phyloP scores from a whole-genome alignment of 2,113 vertebrate genomes.

The Pseudopodoces humilis region DNA sequence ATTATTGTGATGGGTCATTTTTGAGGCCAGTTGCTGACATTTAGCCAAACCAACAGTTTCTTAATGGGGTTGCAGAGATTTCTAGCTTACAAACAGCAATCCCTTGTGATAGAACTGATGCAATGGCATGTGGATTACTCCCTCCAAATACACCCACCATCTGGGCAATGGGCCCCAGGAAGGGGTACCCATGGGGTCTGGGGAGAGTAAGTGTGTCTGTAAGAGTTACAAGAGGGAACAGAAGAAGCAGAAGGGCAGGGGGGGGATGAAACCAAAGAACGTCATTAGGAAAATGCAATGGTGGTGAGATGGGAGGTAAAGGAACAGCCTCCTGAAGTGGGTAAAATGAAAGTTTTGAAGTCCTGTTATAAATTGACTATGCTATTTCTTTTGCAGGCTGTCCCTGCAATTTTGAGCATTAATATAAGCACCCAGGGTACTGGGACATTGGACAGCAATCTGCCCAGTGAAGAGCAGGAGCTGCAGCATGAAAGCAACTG shows the following conservation, averaged over 20 bases:
- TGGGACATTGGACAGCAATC: background rate
- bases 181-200: background rate
- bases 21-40: background rate
- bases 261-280: background rate
- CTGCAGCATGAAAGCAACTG: rapidly evolving
- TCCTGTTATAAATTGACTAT: background rate
- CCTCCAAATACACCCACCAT: background rate
- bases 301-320: background rate
- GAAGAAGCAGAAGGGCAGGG: background rate
- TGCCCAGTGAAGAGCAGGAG: background rate
- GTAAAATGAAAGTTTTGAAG: background rate
- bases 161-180: background rate
- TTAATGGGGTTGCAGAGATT: background rate
- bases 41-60: background rate
- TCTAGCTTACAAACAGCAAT: background rate
- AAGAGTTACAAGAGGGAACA: background rate
- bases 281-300: background rate
- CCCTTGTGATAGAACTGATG: background rate
- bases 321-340: background rate
- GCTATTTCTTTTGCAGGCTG: background rate
- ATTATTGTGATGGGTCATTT: background rate
- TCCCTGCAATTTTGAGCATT: background rate
- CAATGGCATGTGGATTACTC: background rate
- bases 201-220: background rate
- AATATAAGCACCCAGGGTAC: background rate